These are phyloP conservation scores for Noctua pronuba DNA, from an alignment of 2,888 invertebrate species.

Conservation along the genomic window DNA sequence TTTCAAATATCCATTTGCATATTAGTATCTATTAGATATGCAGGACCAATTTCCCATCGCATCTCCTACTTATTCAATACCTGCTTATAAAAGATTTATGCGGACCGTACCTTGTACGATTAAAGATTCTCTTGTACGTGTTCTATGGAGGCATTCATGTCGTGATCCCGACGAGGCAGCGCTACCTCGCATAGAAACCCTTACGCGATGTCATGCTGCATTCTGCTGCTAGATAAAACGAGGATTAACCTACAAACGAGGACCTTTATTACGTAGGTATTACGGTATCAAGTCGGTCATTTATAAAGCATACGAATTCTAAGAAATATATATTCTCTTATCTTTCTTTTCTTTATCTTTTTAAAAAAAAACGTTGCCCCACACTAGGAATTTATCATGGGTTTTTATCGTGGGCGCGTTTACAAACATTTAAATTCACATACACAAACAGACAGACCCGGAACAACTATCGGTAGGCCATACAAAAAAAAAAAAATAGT, in stretches of 20 bases:
- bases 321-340: neutral
- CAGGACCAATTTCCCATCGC: neutral
- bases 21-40: neutral
- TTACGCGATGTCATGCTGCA: conserved; percentile 15
- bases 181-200: conserved; percentile 27
- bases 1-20: conserved; percentile 15
- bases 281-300: neutral
- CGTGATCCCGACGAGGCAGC: conserved; percentile 22
- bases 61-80: conserved; percentile 23
- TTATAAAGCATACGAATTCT: neutral
- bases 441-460: too few species aligned
- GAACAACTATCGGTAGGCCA: too few species aligned
- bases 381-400: too few species aligned
- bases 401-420: too few species aligned
- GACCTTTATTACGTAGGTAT: neutral
- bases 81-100: conserved; percentile 44
- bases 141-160: conserved; percentile 53
- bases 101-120: conserved; percentile 29
- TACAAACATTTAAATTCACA: too few species aligned
- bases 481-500: too few species aligned
- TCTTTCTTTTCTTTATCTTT: too few species aligned
- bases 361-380: too few species aligned
- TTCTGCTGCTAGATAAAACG: conserved; percentile 13
- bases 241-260: conserved; percentile 12
- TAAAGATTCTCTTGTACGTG: conserved; percentile 53